These are phyloP conservation scores for Scaptomyza pallida DNA, from an alignment of 1,140 invertebrate genomes.

Conservation along the genomic window DNA sequence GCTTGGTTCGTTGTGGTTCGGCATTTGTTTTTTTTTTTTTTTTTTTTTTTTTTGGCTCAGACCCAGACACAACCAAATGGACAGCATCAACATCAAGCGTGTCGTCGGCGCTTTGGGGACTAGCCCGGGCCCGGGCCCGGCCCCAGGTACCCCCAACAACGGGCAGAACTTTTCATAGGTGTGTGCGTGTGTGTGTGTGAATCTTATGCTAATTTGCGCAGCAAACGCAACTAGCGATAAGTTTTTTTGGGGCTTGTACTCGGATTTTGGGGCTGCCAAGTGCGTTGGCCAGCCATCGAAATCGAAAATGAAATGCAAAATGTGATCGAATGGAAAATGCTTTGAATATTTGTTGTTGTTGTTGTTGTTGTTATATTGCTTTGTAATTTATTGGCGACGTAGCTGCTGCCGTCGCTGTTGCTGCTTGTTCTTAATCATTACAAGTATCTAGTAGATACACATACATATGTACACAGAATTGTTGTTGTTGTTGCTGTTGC, in stretches of 20 bases:
- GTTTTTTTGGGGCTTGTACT: constrained; percentile 11
- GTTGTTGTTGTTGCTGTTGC: no score
- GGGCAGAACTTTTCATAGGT: constrained; percentile 32
- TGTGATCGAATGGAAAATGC: constrained; percentile 67
- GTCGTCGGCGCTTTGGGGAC: neutral
- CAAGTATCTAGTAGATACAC: constrained; percentile 44
- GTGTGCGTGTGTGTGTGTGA: constrained; percentile 7
- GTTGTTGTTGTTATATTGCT: constrained; percentile 20
- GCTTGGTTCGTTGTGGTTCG: constrained; percentile 1
- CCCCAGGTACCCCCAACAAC: neutral
- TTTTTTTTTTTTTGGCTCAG: neutral
- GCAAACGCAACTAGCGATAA: constrained; percentile 3
- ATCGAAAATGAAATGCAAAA: constrained; percentile 68
- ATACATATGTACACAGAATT: constrained; percentile 38
- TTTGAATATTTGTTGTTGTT: constrained; percentile 16
- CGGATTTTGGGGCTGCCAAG: neutral
- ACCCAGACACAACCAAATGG: neutral
- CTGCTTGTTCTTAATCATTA: constrained; percentile 33
- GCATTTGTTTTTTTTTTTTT: constrained; percentile 1
- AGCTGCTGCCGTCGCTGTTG: neutral
- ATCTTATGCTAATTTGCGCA: constrained; percentile 32
- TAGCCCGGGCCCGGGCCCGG: neutral
- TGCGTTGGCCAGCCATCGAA: constrained; percentile 27
- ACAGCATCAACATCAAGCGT: constrained; percentile 5
- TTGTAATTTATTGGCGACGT: constrained; percentile 38